Evolutionary conservation across 1,140 invertebrate species (phyloP), one percentile per base, ranked within the genome.

Genomic region (Tetramorium simillimum): DNA sequence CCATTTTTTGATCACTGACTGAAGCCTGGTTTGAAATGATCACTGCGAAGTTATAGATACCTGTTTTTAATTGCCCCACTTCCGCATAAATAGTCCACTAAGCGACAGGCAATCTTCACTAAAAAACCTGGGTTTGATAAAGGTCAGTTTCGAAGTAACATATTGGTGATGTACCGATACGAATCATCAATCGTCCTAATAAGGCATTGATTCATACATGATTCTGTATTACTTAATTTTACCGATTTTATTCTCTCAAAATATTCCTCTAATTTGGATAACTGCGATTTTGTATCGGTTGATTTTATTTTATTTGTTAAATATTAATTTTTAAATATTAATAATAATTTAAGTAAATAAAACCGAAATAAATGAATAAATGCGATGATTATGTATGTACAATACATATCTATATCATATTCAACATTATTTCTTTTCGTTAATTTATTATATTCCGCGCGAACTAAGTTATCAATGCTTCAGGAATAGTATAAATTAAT

Each of bases 81-180:
- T 84, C 2, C 5, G n/a, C 53, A 37, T 18, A 46, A 46, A 4
- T n/a, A 80, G 51, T 16, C 53, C 53, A 82, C 60, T 33, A 12
- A 73, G n/a, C 3, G 7, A 60, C 4, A 18, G 60, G 40, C 21
- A 73, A 62, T 84, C 18, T 69, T 28, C 1, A 28, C 24, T 24
- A 53, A 37, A 14, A 60, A 72, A 56, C 6, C 7, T 28, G 60
- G 80, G 72, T 82, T 72, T 72, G 67, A 82, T 82, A 82, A 16
- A 58, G 24, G 24, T 73, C 1, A 7, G 63, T 65, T 49, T 18
- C n/a, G 28, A 43, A n/a, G n/a, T n/a, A n/a, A 0, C 14, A 77
- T 56, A 40, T 67, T 16, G n/a, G 3, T 18, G 24, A 73, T 33
- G 14, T 60, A 43, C 0, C 60, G 67, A 73, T 73, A 58, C 1